Evolutionary conservation across 2,888 invertebrate genomes (phyloP).

Genomic region (Clusia tigrina): DNA sequence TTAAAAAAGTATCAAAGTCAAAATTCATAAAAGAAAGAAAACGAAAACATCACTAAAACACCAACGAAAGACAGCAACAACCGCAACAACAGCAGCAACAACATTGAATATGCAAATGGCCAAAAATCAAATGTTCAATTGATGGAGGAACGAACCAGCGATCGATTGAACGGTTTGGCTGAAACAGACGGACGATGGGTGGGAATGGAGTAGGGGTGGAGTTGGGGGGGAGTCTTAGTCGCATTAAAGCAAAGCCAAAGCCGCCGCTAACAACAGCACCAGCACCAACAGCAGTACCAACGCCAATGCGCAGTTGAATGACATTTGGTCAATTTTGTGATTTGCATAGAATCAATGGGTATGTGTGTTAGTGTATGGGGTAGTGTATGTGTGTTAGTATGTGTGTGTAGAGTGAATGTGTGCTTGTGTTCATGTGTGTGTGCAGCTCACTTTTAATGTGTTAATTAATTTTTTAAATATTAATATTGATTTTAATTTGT

Average conservation of each 20-base stretch:
- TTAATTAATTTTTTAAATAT: constrained; percentile 1
- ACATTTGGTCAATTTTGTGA: constrained; percentile 14
- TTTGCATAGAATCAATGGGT: neutral
- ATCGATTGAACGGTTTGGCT: neutral
- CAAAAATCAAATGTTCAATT: neutral
- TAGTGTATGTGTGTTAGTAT: neutral
- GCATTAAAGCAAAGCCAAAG: too few relatives aligned
- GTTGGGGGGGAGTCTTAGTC: too few relatives aligned
- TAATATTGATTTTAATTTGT: neutral
- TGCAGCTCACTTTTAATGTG: neutral
- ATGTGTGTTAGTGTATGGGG: neutral
- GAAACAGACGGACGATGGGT: too few relatives aligned
- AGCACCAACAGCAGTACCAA: too few relatives aligned
- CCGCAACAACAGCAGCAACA: neutral
- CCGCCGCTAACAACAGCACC: too few relatives aligned
- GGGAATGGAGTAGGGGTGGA: too few relatives aligned
- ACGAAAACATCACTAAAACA: too few relatives aligned
- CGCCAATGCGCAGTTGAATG: constrained; percentile 20
- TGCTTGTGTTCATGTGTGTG: neutral
- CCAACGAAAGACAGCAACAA: neutral
- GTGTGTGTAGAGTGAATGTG: too few relatives aligned
- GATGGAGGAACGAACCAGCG: neutral
- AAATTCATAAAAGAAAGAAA: too few relatives aligned
- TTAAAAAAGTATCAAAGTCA: neutral
- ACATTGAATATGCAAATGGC: neutral